Conservation (phyloP, 2,888 invertebrate genomes). For the Lissonota sp. region DNA sequence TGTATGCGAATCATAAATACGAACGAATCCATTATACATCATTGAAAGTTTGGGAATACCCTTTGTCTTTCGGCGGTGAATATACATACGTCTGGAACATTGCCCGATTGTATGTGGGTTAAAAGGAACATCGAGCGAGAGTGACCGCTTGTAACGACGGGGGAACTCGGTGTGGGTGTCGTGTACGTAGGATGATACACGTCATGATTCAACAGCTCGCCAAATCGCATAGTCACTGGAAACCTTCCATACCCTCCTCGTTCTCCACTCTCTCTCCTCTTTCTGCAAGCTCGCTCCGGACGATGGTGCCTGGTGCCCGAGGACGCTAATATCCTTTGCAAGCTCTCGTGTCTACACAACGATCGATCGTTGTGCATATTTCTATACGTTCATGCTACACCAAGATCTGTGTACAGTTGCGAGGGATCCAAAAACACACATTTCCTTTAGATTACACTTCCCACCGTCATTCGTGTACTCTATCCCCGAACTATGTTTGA, state of each 20-base stretch:
- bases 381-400: slow-evolving; percentile 3
- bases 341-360: slow-evolving; percentile 3
- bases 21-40: slow-evolving; percentile 29
- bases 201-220: slow-evolving; percentile 60
- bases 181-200: slow-evolving; percentile 45
- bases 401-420: too few species aligned
- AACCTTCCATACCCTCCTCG: background rate
- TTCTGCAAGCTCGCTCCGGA: too few species aligned
- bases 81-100: slow-evolving; percentile 57
- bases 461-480: too few species aligned
- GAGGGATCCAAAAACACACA: too few species aligned
- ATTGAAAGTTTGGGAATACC: slow-evolving; percentile 31
- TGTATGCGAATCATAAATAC: slow-evolving; percentile 33
- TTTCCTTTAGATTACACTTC: too few species aligned
- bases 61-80: slow-evolving; percentile 13
- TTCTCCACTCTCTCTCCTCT: background rate
- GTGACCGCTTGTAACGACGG: background rate
- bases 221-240: slow-evolving; percentile 57
- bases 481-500: too few species aligned
- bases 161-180: background rate
- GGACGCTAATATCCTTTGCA: slow-evolving; percentile 9
- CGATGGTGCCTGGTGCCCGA: slow-evolving; percentile 37
- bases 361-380: slow-evolving; percentile 40
- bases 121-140: background rate
- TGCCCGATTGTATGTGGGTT: slow-evolving; percentile 55